Evolutionary conservation across 2,888 invertebrate genomes (phyloP), one percentile per base, ranked within the genome.

Genomic region (Nomada ferruginata): DNA sequence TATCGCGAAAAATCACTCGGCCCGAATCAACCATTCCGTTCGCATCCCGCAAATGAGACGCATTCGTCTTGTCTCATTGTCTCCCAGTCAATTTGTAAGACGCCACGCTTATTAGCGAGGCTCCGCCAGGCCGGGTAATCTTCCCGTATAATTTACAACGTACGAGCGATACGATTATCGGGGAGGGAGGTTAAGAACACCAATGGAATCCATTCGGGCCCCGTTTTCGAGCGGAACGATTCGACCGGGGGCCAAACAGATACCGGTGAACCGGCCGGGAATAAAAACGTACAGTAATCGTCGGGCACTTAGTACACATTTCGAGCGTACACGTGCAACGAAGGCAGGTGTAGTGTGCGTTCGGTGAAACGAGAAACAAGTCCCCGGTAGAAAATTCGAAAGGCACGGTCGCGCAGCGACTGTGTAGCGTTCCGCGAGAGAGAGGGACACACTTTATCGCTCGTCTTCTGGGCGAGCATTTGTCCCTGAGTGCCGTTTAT

Each of bases 401-500:
- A 63, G 84, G 84, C 53, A 57, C 50, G 36, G 42, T 53, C 15
- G 26, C 44, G 63, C 26, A 26, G 52, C 18, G 55, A 55, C 47
- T 20, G 20, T 18, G 47, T 5, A 2, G 15, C 44, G 26, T 18
- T 29, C 70, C 10, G 20, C 70, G 20, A 15, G 57, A 5, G 20
- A 5, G n/a, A 13, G 15, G 90, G 89, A 89, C 88, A 86, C 85
- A 76, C 71, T 85, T 91, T 92, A 92, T 92, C 91, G 86, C 84
- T 84, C 86, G 82, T 87, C 88, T 89, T 82, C 86, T 88, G 88
- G 85, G 82, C 87, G 85, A 90, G 91, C 91, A 91, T 91, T 90
- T 87, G 91, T 91, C 84, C 89, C 86, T 89, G 88, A 91, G 91
- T 91, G 88, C 89, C 87, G 89, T 90, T 91, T 89, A 91, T 91